These are phyloP conservation scores for Urosaurus nigricauda DNA, from an alignment of 2,797 vertebrate species.

Conservation along the genomic window DNA sequence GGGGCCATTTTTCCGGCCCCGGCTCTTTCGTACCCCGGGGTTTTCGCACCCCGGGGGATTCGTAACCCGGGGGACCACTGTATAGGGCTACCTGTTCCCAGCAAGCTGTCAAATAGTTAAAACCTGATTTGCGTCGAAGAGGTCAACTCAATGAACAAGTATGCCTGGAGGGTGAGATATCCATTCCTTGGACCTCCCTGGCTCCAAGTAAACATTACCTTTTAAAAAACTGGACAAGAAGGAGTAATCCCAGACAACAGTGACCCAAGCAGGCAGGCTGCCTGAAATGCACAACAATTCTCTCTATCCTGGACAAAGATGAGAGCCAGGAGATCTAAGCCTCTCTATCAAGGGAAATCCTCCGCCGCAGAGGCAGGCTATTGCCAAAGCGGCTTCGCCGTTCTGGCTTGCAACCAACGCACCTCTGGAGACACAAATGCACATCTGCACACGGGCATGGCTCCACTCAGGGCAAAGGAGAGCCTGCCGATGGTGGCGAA, in stretches of 20 bases:
- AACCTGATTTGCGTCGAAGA: too few relatives aligned
- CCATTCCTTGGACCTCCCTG: conserved; percentile 26
- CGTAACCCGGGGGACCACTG: too few relatives aligned
- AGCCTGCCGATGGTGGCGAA: neutral
- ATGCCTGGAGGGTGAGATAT: conserved; percentile 62
- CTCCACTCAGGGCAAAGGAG: neutral
- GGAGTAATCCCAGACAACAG: neutral
- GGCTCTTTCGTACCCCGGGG: too few relatives aligned
- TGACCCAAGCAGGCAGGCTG: neutral
- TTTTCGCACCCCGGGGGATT: too few relatives aligned
- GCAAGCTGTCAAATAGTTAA: accelerated
- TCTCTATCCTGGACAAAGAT: neutral
- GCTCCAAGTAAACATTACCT: conserved; percentile 25
- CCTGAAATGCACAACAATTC: neutral
- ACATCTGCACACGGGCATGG: neutral
- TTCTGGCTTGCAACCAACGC: neutral
- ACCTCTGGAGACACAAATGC: neutral
- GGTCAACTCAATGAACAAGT: conserved; percentile 17
- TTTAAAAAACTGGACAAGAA: conserved; percentile 7
- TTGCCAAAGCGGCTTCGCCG: neutral
- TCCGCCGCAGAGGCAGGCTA: neutral
- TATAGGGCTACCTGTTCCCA: accelerated
- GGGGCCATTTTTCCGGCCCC: too few relatives aligned
- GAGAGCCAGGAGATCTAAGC: too few relatives aligned
- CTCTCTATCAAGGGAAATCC: neutral